Conservation (phyloP, 2,113 vertebrate species). For the Tyto alba region DNA sequence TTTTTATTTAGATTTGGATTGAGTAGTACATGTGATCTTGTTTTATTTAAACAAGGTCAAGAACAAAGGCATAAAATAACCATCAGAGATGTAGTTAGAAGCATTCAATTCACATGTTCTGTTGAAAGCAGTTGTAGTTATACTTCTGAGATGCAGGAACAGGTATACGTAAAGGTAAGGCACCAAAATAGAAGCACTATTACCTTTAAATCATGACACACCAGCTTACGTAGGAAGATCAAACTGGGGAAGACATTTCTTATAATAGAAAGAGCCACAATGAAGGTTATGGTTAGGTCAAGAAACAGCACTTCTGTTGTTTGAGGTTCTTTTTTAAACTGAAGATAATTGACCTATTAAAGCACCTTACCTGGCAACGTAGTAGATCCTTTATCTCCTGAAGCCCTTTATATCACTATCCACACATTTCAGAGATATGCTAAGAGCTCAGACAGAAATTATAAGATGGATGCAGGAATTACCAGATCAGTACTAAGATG, state of each 20-base stretch:
- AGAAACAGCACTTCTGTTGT: background rate
- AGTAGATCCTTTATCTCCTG: background rate
- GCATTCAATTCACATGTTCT: background rate
- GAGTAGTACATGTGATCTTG: too few species aligned
- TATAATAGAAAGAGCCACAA: background rate
- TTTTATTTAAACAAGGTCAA: background rate
- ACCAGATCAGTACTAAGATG: background rate
- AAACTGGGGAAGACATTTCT: background rate
- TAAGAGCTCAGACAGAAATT: background rate
- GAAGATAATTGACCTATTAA: background rate
- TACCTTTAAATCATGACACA: background rate
- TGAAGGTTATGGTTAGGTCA: background rate
- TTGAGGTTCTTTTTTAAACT: background rate
- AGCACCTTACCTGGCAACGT: background rate
- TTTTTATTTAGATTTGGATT: background rate
- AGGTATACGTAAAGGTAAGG: background rate
- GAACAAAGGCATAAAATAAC: background rate
- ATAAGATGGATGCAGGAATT: background rate
- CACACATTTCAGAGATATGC: background rate
- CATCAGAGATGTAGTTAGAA: background rate
- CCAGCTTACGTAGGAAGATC: fast-evolving
- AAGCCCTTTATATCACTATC: background rate
- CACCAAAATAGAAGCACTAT: background rate
- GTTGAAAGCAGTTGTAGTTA: background rate
- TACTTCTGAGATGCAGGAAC: background rate